These are phyloP conservation scores for Byasa hedistus DNA, from an alignment of 2,888 invertebrate species.

Conservation along the genomic window DNA sequence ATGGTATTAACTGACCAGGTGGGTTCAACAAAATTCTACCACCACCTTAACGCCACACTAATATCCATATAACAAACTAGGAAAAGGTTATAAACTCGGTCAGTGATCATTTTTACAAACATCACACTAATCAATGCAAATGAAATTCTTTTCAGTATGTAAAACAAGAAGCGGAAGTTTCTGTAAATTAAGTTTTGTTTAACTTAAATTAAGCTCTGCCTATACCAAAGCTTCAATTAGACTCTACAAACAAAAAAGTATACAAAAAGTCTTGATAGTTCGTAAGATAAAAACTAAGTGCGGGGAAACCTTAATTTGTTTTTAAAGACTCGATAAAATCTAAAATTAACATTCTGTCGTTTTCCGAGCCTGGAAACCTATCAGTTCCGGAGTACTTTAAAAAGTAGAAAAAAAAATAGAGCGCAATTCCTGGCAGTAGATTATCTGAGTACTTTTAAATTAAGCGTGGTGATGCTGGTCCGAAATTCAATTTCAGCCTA, in stretches of 20 bases:
- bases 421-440: not conserved
- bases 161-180: not conserved
- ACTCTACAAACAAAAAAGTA: not conserved
- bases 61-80: too few relatives aligned
- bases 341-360: not conserved
- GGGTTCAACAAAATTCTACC: too few relatives aligned
- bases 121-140: not conserved
- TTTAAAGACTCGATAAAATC: slow-evolving; percentile 1
- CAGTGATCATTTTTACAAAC: not conserved
- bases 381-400: not conserved
- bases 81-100: not conserved
- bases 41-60: too few relatives aligned
- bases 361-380: not conserved
- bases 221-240: not conserved
- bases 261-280: not conserved
- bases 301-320: not conserved
- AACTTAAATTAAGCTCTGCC: not conserved
- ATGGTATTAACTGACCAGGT: too few relatives aligned
- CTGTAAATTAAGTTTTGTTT: not conserved
- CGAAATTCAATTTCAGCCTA: not conserved
- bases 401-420: not conserved
- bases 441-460: slow-evolving; percentile 1
- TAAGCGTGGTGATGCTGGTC: not conserved
- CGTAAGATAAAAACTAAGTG: not conserved
- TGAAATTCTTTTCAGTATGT: not conserved